A percentile compares a stretch with the other conserved stretches of the same genome.
Conservation (phyloP, 2,797 vertebrate species). For the Oryzias dopingdopingensis region DNA sequence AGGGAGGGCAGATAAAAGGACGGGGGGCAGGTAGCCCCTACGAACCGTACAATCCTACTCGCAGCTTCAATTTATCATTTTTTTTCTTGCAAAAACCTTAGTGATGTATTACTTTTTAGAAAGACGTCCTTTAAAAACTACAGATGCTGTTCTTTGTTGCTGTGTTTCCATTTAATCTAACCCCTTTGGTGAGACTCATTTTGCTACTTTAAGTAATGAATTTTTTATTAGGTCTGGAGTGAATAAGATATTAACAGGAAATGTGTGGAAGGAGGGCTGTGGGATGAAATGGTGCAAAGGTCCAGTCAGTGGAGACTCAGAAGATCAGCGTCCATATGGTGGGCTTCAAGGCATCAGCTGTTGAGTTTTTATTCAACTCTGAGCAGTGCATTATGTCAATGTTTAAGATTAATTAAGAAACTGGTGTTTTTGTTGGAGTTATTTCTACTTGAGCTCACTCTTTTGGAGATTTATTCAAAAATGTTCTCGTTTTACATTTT, state of each 20-base stretch:
- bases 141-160: slow-evolving; percentile 11
- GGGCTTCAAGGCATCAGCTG: slow-evolving; percentile 2
- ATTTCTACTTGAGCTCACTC: too few relatives aligned
- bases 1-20: too few relatives aligned
- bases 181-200: background rate
- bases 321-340: slow-evolving; percentile 6
- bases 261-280: background rate
- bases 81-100: slow-evolving; percentile 20
- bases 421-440: too few relatives aligned
- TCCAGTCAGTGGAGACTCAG: slow-evolving; percentile 6
- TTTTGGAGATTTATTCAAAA: too few relatives aligned
- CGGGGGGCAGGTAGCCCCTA: too few relatives aligned
- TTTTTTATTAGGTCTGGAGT: background rate
- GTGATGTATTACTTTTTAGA: too few relatives aligned
- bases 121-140: slow-evolving; percentile 2
- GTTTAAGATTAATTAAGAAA: background rate
- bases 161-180: background rate
- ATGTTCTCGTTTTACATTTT: too few relatives aligned
- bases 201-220: background rate
- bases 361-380: background rate
- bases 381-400: background rate
- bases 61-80: slow-evolving; percentile 8
- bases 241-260: background rate
- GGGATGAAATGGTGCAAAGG: slow-evolving; percentile 9
- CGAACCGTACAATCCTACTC: too few relatives aligned